These are phyloP conservation scores for Crax fasciolata DNA, from an alignment of 2,797 vertebrate genomes.

Conservation along the genomic window DNA sequence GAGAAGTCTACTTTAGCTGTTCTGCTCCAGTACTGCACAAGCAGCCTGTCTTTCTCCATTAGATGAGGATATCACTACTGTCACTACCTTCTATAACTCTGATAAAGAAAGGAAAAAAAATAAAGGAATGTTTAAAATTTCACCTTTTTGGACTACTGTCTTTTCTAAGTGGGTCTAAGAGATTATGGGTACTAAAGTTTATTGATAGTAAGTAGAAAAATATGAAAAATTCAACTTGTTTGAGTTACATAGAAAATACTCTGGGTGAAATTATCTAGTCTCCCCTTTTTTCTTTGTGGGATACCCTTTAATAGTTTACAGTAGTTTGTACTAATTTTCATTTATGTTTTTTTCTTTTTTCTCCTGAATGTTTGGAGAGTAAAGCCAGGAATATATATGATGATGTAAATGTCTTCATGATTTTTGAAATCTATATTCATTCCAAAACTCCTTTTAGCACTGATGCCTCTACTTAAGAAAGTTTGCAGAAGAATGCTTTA, in stretches of 20 bases:
- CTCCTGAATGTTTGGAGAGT: background rate
- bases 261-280: background rate
- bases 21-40: fast-evolving
- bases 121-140: background rate
- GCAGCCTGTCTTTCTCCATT: background rate
- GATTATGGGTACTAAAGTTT: background rate
- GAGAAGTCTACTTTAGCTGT: background rate
- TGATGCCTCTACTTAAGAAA: background rate
- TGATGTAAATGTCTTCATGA: background rate
- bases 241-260: background rate
- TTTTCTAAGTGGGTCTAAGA: background rate
- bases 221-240: background rate
- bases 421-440: background rate
- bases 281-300: background rate
- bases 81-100: background rate
- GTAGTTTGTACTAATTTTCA: background rate
- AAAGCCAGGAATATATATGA: background rate
- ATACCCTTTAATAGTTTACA: background rate
- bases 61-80: background rate
- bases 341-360: background rate
- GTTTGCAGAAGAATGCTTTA: background rate
- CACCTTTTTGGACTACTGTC: background rate
- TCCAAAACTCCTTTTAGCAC: background rate
- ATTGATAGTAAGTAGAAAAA: background rate
- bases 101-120: background rate